Evolutionary conservation across 2,113 vertebrate genomes (phyloP).

Genomic region (Petromus typicus): DNA sequence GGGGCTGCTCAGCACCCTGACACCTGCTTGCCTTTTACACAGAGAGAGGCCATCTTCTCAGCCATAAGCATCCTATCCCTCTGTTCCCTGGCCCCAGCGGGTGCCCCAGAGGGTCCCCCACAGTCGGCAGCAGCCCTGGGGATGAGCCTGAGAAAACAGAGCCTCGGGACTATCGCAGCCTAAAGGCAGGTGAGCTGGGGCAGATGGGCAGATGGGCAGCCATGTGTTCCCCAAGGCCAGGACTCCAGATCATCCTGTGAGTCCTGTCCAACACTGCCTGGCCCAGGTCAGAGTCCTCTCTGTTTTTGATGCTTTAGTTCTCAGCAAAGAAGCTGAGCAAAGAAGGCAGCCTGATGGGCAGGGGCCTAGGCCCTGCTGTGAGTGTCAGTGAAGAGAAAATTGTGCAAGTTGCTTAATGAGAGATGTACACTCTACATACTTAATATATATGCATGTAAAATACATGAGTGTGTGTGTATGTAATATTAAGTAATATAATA

Average conservation of each 20-base stretch:
- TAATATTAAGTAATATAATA: not conserved
- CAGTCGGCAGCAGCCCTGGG: not conserved
- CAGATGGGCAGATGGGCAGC: no score
- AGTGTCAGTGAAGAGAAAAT: no score
- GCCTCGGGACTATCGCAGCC: rapidly evolving
- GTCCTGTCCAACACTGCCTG: not conserved
- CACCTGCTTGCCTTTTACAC: not conserved
- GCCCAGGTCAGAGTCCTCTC: not conserved
- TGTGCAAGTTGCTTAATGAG: not conserved
- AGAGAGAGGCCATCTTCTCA: slow-evolving; percentile 49
- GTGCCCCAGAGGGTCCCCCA: no score
- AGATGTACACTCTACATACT: rapidly evolving
- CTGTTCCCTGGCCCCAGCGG: not conserved
- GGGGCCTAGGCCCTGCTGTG: not conserved
- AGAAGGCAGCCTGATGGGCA: not conserved
- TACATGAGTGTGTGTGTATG: rapidly evolving
- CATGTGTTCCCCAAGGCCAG: not conserved
- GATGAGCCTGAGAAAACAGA: not conserved
- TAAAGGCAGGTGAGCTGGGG: slow-evolving; percentile 60
- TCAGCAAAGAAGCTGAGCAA: not conserved
- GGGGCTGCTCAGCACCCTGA: not conserved
- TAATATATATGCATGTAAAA: rapidly evolving
- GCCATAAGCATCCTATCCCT: slow-evolving; percentile 4
- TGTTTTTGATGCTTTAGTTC: not conserved
- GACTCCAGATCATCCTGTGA: not conserved